Evolutionary conservation across 2,113 vertebrate genomes (phyloP), one percentile per base, ranked within the genome.

Genomic region (Colossoma macropomum): DNA sequence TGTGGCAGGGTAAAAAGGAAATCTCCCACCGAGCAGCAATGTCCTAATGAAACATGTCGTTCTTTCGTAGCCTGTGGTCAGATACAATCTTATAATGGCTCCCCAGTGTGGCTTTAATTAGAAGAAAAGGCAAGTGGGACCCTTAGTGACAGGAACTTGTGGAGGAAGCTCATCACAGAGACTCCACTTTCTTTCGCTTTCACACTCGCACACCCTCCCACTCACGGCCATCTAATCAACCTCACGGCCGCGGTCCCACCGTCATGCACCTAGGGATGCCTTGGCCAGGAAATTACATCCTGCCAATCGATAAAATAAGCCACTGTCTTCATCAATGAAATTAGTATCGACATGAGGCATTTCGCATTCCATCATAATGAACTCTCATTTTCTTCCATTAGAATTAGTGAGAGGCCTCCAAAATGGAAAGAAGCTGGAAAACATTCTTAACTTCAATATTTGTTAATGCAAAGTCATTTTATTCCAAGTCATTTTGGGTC

Each of bases 321-420:
- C 89, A 83, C 84, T 86, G 88, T 87, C 91, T 90, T 87, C 90
- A 90, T 92, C 90, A 92, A 91, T 91, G 85, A 87, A 92, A 94
- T 93, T 93, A 93, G 88, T 89, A 93, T 90, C 77, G 92, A 92
- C 93, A 91, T 87, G 34, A 89, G 89, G 89, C 87, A 89, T 92
- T 92, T 91, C 82, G 88, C 82, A 88, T 90, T 88, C 87, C 81
- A 88, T 89, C 89, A 88, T 91, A 90, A 91, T 88, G 76, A 84
- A 90, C 89, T 90, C 86, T 79, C 82, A 81, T 69, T 90, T 92
- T 90, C 48, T 15, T 90, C 89, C 80, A 88, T 88, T 87, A 83
- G 89, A 88, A 6, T 80, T 88, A 89, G 89, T 90, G 87, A 88
- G 89, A 86, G 86, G 90, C 88, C 23, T 11, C 19, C 6, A 60